Base-by-base conservation (phyloP, 2,888 invertebrate species). In the Mimas tiliae region DNA sequence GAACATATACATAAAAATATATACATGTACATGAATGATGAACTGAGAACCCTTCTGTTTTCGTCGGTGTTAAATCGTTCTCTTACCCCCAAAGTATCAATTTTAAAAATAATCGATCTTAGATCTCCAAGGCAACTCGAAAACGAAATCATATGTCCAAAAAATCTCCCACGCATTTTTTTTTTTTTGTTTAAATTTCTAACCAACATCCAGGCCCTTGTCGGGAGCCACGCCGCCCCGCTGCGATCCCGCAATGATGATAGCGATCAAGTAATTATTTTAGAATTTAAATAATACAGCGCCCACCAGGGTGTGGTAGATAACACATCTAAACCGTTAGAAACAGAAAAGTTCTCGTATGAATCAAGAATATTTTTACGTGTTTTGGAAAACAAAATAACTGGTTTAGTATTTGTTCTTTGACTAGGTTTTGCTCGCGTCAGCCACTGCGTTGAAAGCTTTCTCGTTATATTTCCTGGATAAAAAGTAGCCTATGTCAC, bases 261-360 rank as follows among this genome's bases (percentile, higher is more conserved):
- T 91, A 90, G 86, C 85, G 84, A 90, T 89, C 88, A 85, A 81
- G 85, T 83, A 89, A 91, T 90, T 90, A 89, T 80, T 84, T 82
- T 76, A 77, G 75, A 80, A 86, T 87, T 83, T 86, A 82, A 75
- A 85, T 81, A 83, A 87, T 79, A 83, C 77, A 78, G 80, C 79
- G 74, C 79, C 81, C 78, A 80, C 79, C 77, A 80, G 78, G 84
- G 82, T 77, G 83, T 79, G 84, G 81, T 38, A 19, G 47, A 73
- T 81, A 81, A 83, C 82, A 86, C 84, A 55, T 84, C 74, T 73
- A 72, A 77, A 79, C 76, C 74, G 80, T 80, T 78, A 75, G 68
- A 76, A 80, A 78, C 83, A 83, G 81, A 58, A 38, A 42, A 19
- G 19, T 38, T 38, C 12, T 42, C 21, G 27, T 55, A 55, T 55